Base-by-base conservation (phyloP, 2,113 vertebrate species). In the Xiphophorus maculatus region DNA sequence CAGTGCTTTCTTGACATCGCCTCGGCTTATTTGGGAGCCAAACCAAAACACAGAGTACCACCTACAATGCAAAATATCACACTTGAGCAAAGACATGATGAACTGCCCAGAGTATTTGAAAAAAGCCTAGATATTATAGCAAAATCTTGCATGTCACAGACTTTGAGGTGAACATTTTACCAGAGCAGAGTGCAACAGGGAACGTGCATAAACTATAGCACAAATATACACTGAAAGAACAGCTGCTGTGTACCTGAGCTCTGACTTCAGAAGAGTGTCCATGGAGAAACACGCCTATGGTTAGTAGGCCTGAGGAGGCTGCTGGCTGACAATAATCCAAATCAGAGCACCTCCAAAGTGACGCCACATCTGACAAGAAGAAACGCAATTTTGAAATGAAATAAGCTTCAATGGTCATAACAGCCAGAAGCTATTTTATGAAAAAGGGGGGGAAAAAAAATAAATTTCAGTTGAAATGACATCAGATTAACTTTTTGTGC, bases 271-370 rank as follows among this genome's bases (percentile, higher is more conserved):
- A 73, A 91, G 88, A 81, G 91, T 62, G 89, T 95, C 94, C 94
- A 95, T 95, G 92, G 92, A 93, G 89, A 87, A 87, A 89, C 86
- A 88, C 84, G 81, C 91, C 90, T 85, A 89, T 86, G 83, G 89
- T 85, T 89, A 89, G 92, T 86, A 88, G 92, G 90, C 89, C 88
- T 79, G 85, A 87, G 87, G 88, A 87, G 85, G 90, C 92, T 92
- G 85, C 86, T 90, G 92, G 88, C 85, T 92, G 81, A 89, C 90
- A 89, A 89, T 81, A 91, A 91, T 93, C 91, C 93, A 88, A 93
- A 90, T 95, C 94, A 95, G 91, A 94, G 92, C 89, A 94, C 87
- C 83, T 92, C 90, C 86, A 89, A 91, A 81, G 87, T 90, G 87
- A 91, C 79, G 80, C 84, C 90, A 94, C 92, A 95, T 94, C 95